Evolutionary conservation across 2,888 invertebrate species (phyloP), one percentile per base, ranked within the genome.

Genomic region (Drymonia ruficornis): DNA sequence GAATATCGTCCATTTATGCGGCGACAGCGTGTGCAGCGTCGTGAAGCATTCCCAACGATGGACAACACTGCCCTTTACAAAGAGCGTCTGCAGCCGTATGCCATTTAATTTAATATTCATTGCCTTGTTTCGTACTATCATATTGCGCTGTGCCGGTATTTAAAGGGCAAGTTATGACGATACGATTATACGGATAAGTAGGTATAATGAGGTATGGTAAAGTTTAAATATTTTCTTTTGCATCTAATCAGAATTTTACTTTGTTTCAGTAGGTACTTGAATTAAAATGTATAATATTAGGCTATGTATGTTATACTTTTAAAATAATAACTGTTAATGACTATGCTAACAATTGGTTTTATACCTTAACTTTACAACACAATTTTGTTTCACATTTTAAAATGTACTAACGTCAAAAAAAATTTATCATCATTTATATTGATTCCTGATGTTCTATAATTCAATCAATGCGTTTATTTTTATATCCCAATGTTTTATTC

Each of bases 51-150:
- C 56, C 60, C 62, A 57, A 60, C 67, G 61, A 64, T 67, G 59
- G 64, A 56, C 57, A 65, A 69, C 64, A 65, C 75, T 75, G 80
- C 76, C 83, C 83, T 83, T 83, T 83, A 69, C 57, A 72, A 76
- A 71, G 55, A 70, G 61, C 74, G 70, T 71, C 71, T 74, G 74
- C 70, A 74, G 72, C 65, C 63, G 66, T 72, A 70, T 81, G 82
- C 64, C 82, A 81, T 83, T 82, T 78, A 73, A 74, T 79, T 76
- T 81, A 68, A 74, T 78, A 80, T 78, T 78, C 73, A 77, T 72
- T 55, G 69, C 62, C 65, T 70, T 72, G 72, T 74, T 78, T 69
- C 68, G 59, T 67, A 67, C 60, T 59, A 55, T 58, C 52, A 53
- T 66, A 65, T 63, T 61, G 66, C 68, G 57, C 56, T 63, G 49